Base-by-base conservation (phyloP, 2,113 vertebrate genomes). In the Piaya cayana region DNA sequence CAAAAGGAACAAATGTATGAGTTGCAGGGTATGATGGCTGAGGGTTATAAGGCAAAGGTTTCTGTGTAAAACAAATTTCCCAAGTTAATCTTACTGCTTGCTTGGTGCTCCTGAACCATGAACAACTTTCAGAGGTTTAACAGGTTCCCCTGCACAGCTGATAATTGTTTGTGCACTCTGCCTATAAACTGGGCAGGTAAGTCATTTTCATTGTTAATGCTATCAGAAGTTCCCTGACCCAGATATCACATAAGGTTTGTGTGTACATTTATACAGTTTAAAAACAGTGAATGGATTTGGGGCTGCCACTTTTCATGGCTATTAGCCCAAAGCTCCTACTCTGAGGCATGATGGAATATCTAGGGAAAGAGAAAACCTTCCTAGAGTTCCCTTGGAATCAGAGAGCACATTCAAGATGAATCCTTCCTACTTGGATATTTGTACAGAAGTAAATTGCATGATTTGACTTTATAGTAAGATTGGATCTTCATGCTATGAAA, bases 41-140 rank as follows among this genome's bases (percentile, higher is more conserved):
- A 75, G 85, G 29, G 52, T 82, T 76, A 69, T 18, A 30, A 60
- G 60, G 67, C 53, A 77, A 91, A 91, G 70, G 81, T 89, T 84
- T 72, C 43, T 87, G 60, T 78, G 55, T 81, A 87, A 78, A 94
- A 69, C 63, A 77, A 86, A 91, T 36, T 93, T 62, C 77, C 53
- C 42, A 52, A 62, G n/a, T 72, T 50, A 50, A 3, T 64, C 49
- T 21, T 55, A 10, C 20, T 39, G 37, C 67, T 55, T 45, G 6
- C 49, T 81, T 49, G 59, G 47, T 58, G 69, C 68, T 72, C 52
- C 81, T 86, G 72, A 89, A 80, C 63, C 5, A 0, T 60, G 80
- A 88, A 69, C 26, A 79, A 47, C 74, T 74, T 25, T 26, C 55
- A 26, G 72, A 88, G 77, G 68, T 80, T 78, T 62, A 53, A 56